A percentile compares a stretch with the other conserved stretches of the same genome.
Evolutionary conservation across 2,797 vertebrate species (phyloP).

Genomic region (Pipistrellus pipistrellus): DNA sequence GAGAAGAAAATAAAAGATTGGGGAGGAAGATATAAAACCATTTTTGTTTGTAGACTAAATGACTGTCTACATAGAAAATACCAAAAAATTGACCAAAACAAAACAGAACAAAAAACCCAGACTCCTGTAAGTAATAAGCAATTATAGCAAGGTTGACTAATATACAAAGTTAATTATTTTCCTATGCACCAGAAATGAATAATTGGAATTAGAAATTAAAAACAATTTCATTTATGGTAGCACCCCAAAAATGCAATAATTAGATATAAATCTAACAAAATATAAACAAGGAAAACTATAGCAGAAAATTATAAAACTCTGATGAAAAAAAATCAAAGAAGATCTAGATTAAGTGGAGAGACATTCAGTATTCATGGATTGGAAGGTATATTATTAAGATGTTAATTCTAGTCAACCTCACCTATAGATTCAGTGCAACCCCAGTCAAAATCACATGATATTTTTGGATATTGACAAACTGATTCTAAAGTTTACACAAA

Average conservation of each 20-base stretch:
- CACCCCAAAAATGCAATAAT: background rate
- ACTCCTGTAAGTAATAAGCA: background rate
- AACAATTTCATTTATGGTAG: background rate
- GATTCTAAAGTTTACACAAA: background rate
- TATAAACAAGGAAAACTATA: background rate
- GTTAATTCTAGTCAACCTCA: slow-evolving; percentile 22
- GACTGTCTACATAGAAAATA: background rate
- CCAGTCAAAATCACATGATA: slow-evolving; percentile 16
- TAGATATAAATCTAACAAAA: slow-evolving; percentile 25
- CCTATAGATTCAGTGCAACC: background rate
- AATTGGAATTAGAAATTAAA: slow-evolving; percentile 50
- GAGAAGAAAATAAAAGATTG: slow-evolving; percentile 22
- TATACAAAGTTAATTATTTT: background rate
- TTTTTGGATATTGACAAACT: slow-evolving; percentile 28
- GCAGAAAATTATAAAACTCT: background rate
- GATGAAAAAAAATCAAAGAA: slow-evolving; percentile 54
- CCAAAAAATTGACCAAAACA: background rate
- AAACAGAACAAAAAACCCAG: background rate
- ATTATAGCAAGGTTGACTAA: background rate
- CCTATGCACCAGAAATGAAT: background rate
- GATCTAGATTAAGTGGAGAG: background rate
- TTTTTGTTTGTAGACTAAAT: background rate
- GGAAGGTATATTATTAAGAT: background rate
- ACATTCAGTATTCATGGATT: background rate
- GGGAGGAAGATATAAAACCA: slow-evolving; percentile 16